Conservation (phyloP, 2,888 invertebrate genomes). For the Sturmia bella region DNA sequence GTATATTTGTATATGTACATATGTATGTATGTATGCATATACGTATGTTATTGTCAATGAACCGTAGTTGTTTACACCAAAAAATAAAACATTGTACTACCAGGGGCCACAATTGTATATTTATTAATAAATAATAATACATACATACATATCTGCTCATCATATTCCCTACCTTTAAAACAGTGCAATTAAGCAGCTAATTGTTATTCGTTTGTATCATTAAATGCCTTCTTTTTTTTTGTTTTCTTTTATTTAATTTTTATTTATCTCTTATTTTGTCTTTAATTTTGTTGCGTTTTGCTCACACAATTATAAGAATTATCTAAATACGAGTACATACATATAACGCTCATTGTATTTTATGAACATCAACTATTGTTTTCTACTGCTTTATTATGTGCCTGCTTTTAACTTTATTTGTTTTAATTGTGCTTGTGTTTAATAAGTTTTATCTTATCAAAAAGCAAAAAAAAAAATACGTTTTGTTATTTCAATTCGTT, state of each 20-base stretch:
- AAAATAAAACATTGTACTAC: conserved; percentile 33
- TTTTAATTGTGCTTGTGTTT: conserved; percentile 18
- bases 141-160: no score
- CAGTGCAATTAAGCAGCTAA: background rate
- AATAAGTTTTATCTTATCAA: conserved; percentile 57
- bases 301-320: no score
- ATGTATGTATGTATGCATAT: background rate
- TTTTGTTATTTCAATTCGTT: conserved; percentile 3
- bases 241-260: background rate
- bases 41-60: conserved; percentile 46
- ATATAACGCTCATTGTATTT: background rate
- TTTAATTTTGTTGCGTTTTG: no score
- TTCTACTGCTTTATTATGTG: conserved; percentile 5
- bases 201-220: conserved; percentile 6
- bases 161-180: no score
- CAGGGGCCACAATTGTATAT: conserved; percentile 13
- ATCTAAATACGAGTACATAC: background rate
- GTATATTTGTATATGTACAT: no score
- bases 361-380: conserved; percentile 18
- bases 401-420: conserved; percentile 3
- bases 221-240: conserved; percentile 13
- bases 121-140: no score
- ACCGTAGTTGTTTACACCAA: conserved; percentile 32
- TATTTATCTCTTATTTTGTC: no score
- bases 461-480: no score